Percentiles rank a stretch among this genome's conserved stretches.
Evolutionary conservation across 2,113 vertebrate species (phyloP).

Genomic region (Gavia stellata): DNA sequence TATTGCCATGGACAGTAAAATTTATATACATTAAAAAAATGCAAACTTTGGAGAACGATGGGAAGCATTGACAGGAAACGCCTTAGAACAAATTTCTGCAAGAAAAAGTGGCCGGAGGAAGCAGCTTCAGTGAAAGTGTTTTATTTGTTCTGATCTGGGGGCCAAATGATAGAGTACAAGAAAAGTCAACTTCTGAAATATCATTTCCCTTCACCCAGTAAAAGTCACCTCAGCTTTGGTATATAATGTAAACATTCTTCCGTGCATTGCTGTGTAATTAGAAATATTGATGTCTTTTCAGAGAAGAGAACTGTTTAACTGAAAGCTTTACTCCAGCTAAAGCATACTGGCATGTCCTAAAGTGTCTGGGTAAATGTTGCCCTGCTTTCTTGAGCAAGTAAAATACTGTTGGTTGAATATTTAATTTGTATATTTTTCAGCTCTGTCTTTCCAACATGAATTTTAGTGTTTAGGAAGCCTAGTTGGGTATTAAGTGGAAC

Average conservation of each 20-base stretch:
- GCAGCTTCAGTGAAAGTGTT: constrained; percentile 11
- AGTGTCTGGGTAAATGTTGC: background rate
- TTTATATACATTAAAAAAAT: constrained; percentile 53
- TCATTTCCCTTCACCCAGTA: background rate
- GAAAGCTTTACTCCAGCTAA: background rate
- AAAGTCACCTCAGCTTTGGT: background rate
- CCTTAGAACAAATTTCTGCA: constrained; percentile 39
- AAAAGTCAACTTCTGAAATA: background rate
- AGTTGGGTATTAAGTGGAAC: background rate
- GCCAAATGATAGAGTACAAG: background rate
- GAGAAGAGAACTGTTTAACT: background rate
- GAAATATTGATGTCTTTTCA: background rate
- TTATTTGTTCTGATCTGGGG: constrained; percentile 55
- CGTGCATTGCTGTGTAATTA: background rate
- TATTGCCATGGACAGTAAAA: constrained; percentile 64
- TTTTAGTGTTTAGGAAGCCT: background rate
- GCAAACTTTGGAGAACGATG: constrained; percentile 41
- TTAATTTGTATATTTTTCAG: background rate
- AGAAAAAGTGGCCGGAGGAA: constrained; percentile 21
- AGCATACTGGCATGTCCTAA: background rate
- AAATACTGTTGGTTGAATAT: background rate
- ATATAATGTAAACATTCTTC: background rate
- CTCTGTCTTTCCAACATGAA: background rate
- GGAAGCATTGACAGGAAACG: constrained; percentile 49
- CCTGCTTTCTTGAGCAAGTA: background rate